Base-by-base conservation (phyloP, 2,888 invertebrate species). In the Troilus luridus region DNA sequence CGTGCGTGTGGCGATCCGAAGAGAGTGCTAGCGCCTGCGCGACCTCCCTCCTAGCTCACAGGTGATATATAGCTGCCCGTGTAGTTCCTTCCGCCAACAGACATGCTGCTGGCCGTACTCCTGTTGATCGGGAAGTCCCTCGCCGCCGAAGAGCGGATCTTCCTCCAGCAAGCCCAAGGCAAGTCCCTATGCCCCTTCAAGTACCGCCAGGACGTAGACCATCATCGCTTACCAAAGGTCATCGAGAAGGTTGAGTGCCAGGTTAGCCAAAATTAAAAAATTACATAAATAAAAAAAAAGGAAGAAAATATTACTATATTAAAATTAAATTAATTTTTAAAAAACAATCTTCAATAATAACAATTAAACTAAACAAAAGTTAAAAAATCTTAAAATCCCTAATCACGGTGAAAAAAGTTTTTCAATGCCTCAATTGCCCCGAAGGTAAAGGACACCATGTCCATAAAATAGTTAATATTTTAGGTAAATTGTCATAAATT, bases 161-260 rank as follows among this genome's bases (percentile, higher is more conserved):
- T 41, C 11, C 88, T 85, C 7, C 3, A 72, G n/a, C 88, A 88
- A 14, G 90, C 88, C 12, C 89, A 89, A 85, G n/a, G 17, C 27
- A 89, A 60, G 67, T 41, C 90, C 8, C 90, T 90, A 19, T 90
- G 88, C 19, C 91, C 88, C 90, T 72, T 88, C 90, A 88, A 59
- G 88, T 88, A 88, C 88, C 60, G 59, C 12, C 88, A 89, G 72
- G 67, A 88, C 85, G 24, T 89, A 21, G 85, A 89, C 58, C 85
- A 81, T n/a, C 85, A 85, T 27, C 85, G 91, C 77, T 77, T 89
- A 19, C 89, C 89, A 27, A 21, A 11, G 21, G 41, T 89, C 64
- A 89, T 89, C 60, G 62, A 89, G 54, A 89, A 89, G 64, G 89
- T 89, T 27, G 89, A 89, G 89, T 89, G 89, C 64, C 64, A 64